Evolutionary conservation across 2,113 vertebrate genomes (phyloP).

Genomic region (Cryptomyrus ogoouensis): DNA sequence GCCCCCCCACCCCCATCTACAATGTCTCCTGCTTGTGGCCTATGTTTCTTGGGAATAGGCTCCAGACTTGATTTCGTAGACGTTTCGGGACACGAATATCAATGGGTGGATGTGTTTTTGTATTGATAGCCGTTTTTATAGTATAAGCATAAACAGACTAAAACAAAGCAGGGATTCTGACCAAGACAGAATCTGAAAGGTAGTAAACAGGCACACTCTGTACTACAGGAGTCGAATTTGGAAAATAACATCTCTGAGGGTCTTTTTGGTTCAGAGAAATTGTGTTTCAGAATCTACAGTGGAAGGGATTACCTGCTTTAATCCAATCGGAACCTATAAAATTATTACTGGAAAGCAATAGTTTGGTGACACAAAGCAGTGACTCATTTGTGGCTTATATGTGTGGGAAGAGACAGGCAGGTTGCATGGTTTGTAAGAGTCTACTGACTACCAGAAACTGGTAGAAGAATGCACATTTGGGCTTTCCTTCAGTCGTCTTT

Average conservation of each 20-base stretch:
- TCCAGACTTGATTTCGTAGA: background rate
- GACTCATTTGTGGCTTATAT: background rate
- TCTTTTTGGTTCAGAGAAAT: background rate
- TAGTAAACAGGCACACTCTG: background rate
- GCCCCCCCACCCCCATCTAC: background rate
- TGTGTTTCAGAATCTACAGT: background rate
- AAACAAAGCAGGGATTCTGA: background rate
- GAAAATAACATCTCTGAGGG: background rate
- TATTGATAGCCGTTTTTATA: background rate
- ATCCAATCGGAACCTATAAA: background rate
- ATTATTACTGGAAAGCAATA: background rate
- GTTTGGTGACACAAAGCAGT: background rate
- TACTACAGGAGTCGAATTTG: background rate
- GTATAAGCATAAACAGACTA: background rate
- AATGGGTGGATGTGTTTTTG: background rate
- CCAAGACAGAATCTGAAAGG: background rate
- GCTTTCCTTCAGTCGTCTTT: background rate
- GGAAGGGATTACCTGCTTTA: background rate
- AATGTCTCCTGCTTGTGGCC: background rate
- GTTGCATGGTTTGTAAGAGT: background rate
- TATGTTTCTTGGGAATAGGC: background rate
- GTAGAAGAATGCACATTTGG: background rate
- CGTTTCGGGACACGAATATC: background rate
- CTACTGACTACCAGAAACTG: background rate
- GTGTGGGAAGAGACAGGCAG: background rate